phyloP scores from a whole-genome alignment of 2,888 invertebrate genomes.

The Eristalis pertinax region DNA sequence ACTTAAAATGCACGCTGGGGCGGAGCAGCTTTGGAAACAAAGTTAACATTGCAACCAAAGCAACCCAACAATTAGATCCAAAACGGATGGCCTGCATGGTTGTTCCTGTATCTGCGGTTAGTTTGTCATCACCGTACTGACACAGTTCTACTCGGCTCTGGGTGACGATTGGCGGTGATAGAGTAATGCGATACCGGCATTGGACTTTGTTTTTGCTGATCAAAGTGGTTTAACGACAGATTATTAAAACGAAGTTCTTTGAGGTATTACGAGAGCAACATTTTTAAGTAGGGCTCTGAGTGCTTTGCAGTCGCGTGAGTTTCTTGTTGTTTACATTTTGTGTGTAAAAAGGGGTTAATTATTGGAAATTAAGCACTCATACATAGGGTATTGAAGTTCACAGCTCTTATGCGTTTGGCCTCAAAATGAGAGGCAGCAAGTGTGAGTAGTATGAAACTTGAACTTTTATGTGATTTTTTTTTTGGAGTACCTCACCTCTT shows the following conservation, averaged over 20 bases:
- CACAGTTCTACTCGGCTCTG: slow-evolving; percentile 42
- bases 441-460: too few species aligned
- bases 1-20: slow-evolving; percentile 20
- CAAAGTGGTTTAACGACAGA: slow-evolving; percentile 38
- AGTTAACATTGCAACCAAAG: neutral
- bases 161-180: neutral
- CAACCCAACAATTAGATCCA: slow-evolving; percentile 17
- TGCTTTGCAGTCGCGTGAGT: neutral
- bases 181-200: slow-evolving; percentile 45
- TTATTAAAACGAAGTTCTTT: slow-evolving; percentile 24
- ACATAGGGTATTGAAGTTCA: neutral
- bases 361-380: neutral
- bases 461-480: too few species aligned
- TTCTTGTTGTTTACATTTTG: slow-evolving; percentile 6
- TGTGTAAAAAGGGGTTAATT: slow-evolving; percentile 5
- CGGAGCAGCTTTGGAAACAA: neutral
- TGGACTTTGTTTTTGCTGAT: slow-evolving; percentile 50
- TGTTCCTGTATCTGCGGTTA: slow-evolving; percentile 37
- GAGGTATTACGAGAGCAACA: slow-evolving; percentile 38
- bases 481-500: too few species aligned
- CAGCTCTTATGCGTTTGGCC: neutral
- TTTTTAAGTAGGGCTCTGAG: slow-evolving; percentile 25
- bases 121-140: slow-evolving; percentile 55
- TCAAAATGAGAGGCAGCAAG: neutral
- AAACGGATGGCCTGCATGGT: slow-evolving; percentile 9